Base-by-base conservation (phyloP, 1,140 invertebrate genomes). In the Philopotamus ludificatus region DNA sequence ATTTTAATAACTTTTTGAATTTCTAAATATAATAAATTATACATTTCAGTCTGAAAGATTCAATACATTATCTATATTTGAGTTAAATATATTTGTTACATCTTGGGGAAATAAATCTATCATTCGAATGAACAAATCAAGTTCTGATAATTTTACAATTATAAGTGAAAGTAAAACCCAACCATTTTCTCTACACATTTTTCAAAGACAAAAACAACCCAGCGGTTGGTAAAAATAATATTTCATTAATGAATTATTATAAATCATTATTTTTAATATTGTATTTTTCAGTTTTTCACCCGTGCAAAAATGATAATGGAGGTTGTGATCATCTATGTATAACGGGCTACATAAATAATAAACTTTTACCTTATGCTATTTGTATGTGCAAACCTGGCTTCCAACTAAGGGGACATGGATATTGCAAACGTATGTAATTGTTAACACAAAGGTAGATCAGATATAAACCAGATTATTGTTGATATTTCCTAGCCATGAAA, bases 251-350 rank as follows among this genome's bases (percentile, higher is more conserved):
- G 18, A 16, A n/a, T 44, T 44, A 23, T 44, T 15, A 18, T n/a
- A 53, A 53, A 39, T 39, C 1, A 41, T 22, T 51, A 34, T 45
- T 67, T 41, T 58, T 51, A 66, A 61, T 70, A 53, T 34, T 66
- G 22, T 58, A 67, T 67, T 62, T 73, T 76, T 45, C 71, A 84
- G 85, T 84, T 67, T 73, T 81, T 10, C 89, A 92, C 80, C 89
- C 89, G 34, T 94, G 92, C 75, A 81, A 83, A 66, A 76, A 76
- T 23, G 68, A 81, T 61, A 88, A 89, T 73, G 88, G 87, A 71
- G 85, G 85, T 47, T 93, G 90, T 79, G 83, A 86, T 65, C 90
- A 93, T 77, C 80, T 90, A 49, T 93, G 91, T 77, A 80, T 85
- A 49, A 81, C 86, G 2, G 70, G 80, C 8, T 88, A 85, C 81